These are phyloP conservation scores for Anoplophora glabripennis DNA, from an alignment of 1,140 invertebrate species.

Conservation along the genomic window DNA sequence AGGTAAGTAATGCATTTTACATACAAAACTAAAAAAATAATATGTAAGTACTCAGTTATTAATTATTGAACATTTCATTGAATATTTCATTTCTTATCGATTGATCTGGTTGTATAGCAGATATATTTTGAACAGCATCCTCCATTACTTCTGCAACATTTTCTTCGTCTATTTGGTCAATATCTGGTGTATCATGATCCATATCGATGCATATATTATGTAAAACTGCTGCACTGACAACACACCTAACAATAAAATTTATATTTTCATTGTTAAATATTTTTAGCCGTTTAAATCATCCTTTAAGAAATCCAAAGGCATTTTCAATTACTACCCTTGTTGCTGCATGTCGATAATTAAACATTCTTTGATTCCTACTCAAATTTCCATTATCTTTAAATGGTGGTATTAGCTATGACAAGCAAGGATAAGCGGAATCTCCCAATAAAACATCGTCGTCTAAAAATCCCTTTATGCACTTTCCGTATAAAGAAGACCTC, in stretches of 20 bases:
- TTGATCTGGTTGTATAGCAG: not conserved
- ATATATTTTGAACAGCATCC: not conserved
- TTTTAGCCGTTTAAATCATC: conserved; percentile 1
- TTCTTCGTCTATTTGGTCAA: conserved; percentile 2
- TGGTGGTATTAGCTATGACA: not conserved
- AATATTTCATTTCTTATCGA: conserved; percentile 1
- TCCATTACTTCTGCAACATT: not conserved
- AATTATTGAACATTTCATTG: conserved; percentile 2
- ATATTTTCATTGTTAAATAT: not conserved
- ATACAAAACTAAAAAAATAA: not conserved
- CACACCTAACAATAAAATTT: not conserved
- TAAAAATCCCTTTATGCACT: too few relatives aligned
- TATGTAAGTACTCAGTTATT: not conserved
- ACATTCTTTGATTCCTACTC: conserved; percentile 6
- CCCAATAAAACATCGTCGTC: too few relatives aligned
- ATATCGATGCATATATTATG: conserved; percentile 7
- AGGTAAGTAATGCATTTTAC: not conserved
- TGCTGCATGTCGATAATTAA: conserved; percentile 1
- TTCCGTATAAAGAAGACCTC: too few relatives aligned
- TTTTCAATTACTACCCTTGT: conserved; percentile 11
- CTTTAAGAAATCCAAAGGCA: conserved; percentile 11
- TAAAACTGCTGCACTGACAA: not conserved
- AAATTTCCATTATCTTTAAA: conserved; percentile 1
- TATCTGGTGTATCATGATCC: not conserved
- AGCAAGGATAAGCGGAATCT: too few relatives aligned